Conservation (phyloP, 2,797 vertebrate species). For the Bradypus variegatus region DNA sequence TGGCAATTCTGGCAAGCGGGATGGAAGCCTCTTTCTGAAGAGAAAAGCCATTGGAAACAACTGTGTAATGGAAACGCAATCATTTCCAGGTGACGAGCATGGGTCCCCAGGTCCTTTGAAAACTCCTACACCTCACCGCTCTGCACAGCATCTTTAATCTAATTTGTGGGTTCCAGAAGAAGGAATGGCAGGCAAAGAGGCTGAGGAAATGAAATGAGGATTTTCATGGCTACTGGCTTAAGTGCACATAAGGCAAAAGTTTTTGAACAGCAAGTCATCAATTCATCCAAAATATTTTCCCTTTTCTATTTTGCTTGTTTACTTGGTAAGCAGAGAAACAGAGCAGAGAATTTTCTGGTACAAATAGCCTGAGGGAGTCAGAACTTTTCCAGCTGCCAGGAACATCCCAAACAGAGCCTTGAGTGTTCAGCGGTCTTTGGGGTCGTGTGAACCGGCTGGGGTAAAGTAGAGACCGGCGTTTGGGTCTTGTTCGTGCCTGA, state of each 20-base stretch:
- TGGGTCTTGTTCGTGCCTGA: not conserved
- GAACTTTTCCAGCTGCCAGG: constrained; percentile 54
- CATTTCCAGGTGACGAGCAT: not conserved
- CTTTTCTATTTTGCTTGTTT: constrained; percentile 59
- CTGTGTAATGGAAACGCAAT: not conserved
- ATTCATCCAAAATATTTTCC: constrained; percentile 53
- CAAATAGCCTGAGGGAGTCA: constrained; percentile 58
- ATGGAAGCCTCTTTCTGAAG: not conserved
- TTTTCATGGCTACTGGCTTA: constrained; percentile 33
- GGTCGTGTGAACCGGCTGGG: constrained; percentile 22
- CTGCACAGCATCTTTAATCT: not conserved
- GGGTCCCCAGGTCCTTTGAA: not conserved
- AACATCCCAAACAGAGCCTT: constrained; percentile 56
- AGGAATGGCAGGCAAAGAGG: not conserved
- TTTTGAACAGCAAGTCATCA: constrained; percentile 45
- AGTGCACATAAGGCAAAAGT: constrained; percentile 27
- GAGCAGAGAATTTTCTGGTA: constrained; percentile 61
- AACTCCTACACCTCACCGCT: not conserved
- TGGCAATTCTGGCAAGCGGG: not conserved
- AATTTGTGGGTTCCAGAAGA: not conserved
- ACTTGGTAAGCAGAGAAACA: constrained; percentile 59
- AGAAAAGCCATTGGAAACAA: not conserved
- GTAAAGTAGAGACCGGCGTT: not conserved
- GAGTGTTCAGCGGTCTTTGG: constrained; percentile 32
- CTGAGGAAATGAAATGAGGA: not conserved